Evolutionary conservation across 2,113 vertebrate genomes (phyloP), one percentile per base, ranked within the genome.

Genomic region (Oncorhynchus kisutch): DNA sequence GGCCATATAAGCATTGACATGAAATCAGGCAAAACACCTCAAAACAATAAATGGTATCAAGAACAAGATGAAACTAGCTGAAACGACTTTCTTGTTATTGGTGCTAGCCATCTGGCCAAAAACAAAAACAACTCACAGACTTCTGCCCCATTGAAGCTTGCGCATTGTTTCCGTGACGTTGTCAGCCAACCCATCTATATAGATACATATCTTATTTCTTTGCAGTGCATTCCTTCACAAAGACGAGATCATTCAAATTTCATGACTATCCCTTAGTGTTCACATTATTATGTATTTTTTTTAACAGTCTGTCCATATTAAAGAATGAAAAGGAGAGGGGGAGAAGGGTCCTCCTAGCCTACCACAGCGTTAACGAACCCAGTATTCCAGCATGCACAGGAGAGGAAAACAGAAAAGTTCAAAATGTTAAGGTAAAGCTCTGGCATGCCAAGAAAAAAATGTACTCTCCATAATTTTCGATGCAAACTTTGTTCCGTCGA

Each of bases 281-380:
- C 80, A 85, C 80, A 89, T 91, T 88, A 87, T 89, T 87, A 90
- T 89, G 86, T 88, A 85, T 92, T 91, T 91, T 89, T 89, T 83
- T 77, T 86, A 80, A 92, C 84, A 88, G 70, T 87, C 79, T 82
- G 62, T 81, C 85, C 82, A 82, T 84, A 85, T 85, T 85, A 77
- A 83, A 89, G 85, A 89, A 87, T 86, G 85, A 86, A 86, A 86
- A 80, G 67, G 71, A 82, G 75, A 78, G 87, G 89, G 89, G 87
- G 89, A 76, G 79, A 90, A 85, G 85, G 86, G 85, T 14, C n/a
- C 16, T 2, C 2, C 88, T 86, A 87, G 81, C 74, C 80, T 76
- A 71, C 24, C 82, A 78, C 85, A 91, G 93, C 86, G 92, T 92
- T 92, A 92, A 86, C 83, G 73, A 82, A 84, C 76, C 73, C 70